phyloP scores from a whole-genome alignment of 2,797 vertebrate genomes.

The Manis crassicaudata region DNA sequence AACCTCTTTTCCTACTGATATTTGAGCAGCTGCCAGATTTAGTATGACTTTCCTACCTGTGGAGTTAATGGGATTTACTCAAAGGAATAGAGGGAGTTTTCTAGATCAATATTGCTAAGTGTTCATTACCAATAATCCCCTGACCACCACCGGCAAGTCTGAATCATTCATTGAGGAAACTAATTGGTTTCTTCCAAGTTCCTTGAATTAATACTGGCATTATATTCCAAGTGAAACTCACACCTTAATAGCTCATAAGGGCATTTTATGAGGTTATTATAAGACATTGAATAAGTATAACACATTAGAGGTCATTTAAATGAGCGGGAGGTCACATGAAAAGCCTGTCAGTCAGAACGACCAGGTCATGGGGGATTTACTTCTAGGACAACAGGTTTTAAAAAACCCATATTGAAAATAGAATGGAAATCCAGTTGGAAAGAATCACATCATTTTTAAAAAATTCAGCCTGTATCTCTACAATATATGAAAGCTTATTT shows the following conservation, averaged over 20 bases:
- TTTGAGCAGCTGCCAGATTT: slow-evolving; percentile 23
- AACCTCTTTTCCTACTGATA: neutral
- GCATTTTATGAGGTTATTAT: neutral
- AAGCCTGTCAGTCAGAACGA: neutral
- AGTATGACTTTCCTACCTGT: neutral
- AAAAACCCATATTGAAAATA: neutral
- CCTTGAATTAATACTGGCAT: slow-evolving; percentile 20
- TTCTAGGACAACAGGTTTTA: neutral
- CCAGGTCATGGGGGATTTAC: neutral
- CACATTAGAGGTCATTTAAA: neutral
- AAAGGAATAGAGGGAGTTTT: neutral
- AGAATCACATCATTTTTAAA: neutral
- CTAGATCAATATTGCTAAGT: slow-evolving; percentile 31
- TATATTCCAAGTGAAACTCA: slow-evolving; percentile 27
- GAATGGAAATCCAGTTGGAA: neutral
- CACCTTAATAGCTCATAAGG: neutral
- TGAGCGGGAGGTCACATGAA: neutral
- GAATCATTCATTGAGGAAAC: neutral
- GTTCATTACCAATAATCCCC: slow-evolving; percentile 23
- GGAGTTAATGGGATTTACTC: slow-evolving; percentile 9
- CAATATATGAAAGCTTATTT: neutral
- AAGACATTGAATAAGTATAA: neutral
- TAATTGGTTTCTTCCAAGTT: slow-evolving; percentile 44
- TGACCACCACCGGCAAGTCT: neutral
- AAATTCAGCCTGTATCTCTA: neutral